These are phyloP conservation scores for Eilema caniola DNA, from an alignment of 2,888 invertebrate genomes.

Conservation along the genomic window DNA sequence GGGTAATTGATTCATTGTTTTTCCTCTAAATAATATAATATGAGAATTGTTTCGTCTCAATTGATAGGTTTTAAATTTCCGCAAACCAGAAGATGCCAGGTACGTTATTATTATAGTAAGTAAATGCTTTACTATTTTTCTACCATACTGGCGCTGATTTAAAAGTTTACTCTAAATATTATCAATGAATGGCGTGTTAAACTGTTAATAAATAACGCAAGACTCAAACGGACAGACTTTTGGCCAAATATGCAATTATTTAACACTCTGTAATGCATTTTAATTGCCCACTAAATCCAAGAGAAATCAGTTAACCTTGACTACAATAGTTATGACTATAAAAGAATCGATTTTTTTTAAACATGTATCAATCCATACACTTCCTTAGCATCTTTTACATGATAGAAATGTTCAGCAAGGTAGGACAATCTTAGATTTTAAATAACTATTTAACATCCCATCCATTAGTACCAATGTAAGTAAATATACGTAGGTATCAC, in stretches of 20 bases:
- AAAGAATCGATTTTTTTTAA: neutral
- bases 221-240: neutral
- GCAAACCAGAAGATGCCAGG: no score
- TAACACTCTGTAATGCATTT: neutral
- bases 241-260: neutral
- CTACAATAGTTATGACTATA: neutral
- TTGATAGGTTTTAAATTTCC: no score
- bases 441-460: no score
- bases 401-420: slow-evolving; percentile 3
- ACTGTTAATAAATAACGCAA: neutral
- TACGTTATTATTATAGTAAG: no score
- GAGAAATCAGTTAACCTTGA: neutral
- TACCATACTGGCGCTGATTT: no score
- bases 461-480: no score
- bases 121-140: no score
- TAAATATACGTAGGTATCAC: no score
- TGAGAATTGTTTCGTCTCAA: no score
- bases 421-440: neutral
- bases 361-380: neutral
- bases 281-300: neutral
- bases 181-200: neutral
- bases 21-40: no score
- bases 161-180: no score
- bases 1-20: no score
- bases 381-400: neutral